A percentile compares a stretch with the other conserved stretches of the same genome.
Evolutionary conservation across 2,888 invertebrate genomes (phyloP).

Genomic region (Punctoribates punctum): DNA sequence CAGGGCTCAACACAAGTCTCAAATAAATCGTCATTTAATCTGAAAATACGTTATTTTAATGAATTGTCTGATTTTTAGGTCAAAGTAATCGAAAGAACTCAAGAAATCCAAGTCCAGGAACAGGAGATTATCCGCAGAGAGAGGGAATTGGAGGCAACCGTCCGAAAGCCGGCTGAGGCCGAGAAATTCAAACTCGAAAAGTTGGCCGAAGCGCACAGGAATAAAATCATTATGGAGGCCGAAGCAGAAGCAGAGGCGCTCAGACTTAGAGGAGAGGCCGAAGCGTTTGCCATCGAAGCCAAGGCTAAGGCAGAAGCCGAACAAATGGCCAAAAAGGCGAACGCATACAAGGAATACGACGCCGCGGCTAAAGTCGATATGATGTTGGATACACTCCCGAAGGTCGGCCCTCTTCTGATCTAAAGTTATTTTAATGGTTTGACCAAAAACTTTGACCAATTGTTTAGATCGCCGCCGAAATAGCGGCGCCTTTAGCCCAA

Average conservation of each 20-base stretch:
- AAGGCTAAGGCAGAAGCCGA: slow-evolving; percentile 94
- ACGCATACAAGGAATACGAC: slow-evolving; percentile 94
- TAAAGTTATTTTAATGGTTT: neutral
- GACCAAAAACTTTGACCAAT: neutral
- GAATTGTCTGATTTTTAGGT: slow-evolving; percentile 51
- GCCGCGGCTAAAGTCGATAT: slow-evolving; percentile 94
- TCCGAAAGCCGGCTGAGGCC: slow-evolving; percentile 91
- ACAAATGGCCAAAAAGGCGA: slow-evolving; percentile 95
- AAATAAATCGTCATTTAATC: neutral
- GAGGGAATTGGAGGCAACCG: slow-evolving; percentile 84
- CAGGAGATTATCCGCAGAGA: slow-evolving; percentile 91
- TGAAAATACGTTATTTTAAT: slow-evolving; percentile 56
- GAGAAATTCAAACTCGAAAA: slow-evolving; percentile 87
- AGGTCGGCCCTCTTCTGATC: slow-evolving; percentile 64
- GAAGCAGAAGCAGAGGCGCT: slow-evolving; percentile 91
- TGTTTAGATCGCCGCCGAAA: slow-evolving; percentile 88
- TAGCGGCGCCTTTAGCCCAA: slow-evolving; percentile 89
- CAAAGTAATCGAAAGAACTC: slow-evolving; percentile 74
- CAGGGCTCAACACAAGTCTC: too few species aligned
- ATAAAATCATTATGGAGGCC: slow-evolving; percentile 72
- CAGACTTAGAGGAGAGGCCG: slow-evolving; percentile 66
- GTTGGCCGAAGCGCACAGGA: slow-evolving; percentile 83
- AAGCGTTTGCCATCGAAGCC: slow-evolving; percentile 85
- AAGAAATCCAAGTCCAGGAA: slow-evolving; percentile 90
- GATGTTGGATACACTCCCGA: slow-evolving; percentile 89